Conservation (phyloP, 2,113 vertebrate species). For the Oncorhynchus mykiss region DNA sequence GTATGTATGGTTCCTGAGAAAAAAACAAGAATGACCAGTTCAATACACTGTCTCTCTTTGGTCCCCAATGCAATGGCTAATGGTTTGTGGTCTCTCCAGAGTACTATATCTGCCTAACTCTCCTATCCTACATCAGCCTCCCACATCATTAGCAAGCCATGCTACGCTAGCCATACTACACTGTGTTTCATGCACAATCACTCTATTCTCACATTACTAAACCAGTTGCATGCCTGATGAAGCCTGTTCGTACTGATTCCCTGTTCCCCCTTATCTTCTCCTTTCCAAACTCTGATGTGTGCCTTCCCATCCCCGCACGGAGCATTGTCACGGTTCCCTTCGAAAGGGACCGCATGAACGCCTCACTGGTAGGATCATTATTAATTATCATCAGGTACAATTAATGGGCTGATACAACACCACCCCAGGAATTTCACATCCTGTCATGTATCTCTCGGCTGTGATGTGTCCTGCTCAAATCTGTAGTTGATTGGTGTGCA, state of each 20-base stretch:
- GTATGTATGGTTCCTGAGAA: conserved; percentile 13
- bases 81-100: conserved; percentile 54
- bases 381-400: conserved; percentile 69
- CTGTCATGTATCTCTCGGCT: conserved; percentile 24
- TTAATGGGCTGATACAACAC: conserved; percentile 56
- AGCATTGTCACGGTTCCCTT: conserved; percentile 41
- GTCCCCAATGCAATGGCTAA: conserved; percentile 52
- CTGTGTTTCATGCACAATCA: conserved; percentile 35
- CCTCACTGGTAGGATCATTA: conserved; percentile 58
- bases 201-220: conserved; percentile 57
- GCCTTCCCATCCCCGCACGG: conserved; percentile 26
- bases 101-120: conserved; percentile 35
- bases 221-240: conserved; percentile 72
- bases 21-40: conserved; percentile 61
- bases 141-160: conserved; percentile 47
- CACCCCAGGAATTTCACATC: conserved; percentile 48
- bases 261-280: conserved; percentile 24
- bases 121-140: conserved; percentile 15
- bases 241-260: conserved; percentile 57
- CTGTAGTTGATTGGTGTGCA: conserved; percentile 23
- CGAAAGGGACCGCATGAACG: conserved; percentile 43
- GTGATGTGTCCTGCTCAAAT: conserved; percentile 9
- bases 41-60: conserved; percentile 39
- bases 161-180: conserved; percentile 33
- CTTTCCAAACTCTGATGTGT: conserved; percentile 48